These are phyloP conservation scores for Mohoua ochrocephala DNA, from an alignment of 2,113 vertebrate genomes.

Conservation along the genomic window DNA sequence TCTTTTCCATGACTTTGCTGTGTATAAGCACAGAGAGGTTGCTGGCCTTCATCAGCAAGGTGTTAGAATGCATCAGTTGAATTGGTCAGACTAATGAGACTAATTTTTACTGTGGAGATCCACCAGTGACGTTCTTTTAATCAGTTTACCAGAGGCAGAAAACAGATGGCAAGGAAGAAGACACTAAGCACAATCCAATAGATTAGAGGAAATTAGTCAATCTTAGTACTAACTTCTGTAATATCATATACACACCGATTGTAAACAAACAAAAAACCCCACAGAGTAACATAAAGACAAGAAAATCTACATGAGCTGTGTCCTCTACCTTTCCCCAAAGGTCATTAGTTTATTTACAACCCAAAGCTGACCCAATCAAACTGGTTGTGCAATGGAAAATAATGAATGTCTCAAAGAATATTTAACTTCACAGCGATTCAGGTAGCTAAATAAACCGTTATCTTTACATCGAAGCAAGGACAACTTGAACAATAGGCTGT, in stretches of 20 bases:
- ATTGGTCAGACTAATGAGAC: background rate
- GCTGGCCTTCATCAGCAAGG: background rate
- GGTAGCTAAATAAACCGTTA: background rate
- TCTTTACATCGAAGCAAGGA: background rate
- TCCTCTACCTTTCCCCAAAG: background rate
- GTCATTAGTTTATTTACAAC: background rate
- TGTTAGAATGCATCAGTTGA: background rate
- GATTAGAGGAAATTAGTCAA: background rate
- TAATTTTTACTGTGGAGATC: background rate
- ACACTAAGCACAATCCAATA: background rate
- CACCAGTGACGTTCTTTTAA: background rate
- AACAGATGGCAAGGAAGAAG: slow-evolving; percentile 8
- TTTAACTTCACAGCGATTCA: background rate
- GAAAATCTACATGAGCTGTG: background rate
- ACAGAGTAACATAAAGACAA: background rate
- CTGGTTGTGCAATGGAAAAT: background rate
- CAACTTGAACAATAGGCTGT: background rate
- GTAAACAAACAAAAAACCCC: background rate
- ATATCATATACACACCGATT: background rate
- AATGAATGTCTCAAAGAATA: background rate
- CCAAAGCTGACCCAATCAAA: background rate
- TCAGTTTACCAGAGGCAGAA: background rate
- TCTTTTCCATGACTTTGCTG: background rate
- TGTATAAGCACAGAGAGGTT: background rate
- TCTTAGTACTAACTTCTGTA: background rate